Evolutionary conservation across 2,888 invertebrate genomes (phyloP), one percentile per base, ranked within the genome.

Genomic region (Morpho achilles): DNA sequence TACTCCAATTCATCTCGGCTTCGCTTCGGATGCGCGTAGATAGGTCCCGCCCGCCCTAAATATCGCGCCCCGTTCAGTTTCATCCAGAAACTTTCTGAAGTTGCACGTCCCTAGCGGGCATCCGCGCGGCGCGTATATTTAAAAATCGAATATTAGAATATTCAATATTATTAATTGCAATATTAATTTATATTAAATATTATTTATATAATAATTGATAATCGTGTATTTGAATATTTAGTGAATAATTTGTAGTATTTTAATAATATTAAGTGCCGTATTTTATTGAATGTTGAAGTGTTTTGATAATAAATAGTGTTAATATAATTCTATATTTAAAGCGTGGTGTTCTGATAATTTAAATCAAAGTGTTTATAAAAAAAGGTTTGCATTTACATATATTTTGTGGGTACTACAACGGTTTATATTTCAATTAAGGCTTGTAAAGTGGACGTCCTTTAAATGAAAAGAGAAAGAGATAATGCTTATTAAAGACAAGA

Each of bases 1-100:
- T 60, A 58, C 45, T 56, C 51, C 60, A 60, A 56, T 60, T 56
- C 58, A 58, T 51, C 53, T 53, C 9, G 43, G 51, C 40, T 50
- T 47, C 53, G 51, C 40, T 50, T 47, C 53, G 59, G 60, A 60
- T 60, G 64, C 59, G 59, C 59, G 59, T 58, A 51, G 41, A 45
- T 40, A 51, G 59, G 55, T 59, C 64, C 66, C 66, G 60, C 64
- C 61, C 63, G 59, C 58, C 65, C 57, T 57, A 59, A 47, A 16
- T 45, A 39, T 10, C 58, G 42, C 45, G 41, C 43, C 45, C 52
- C 53, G 60, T 46, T 63, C 64, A 66, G 66, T 66, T 62, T 56
- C 56, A 62, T 39, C 42, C 53, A 40, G 39, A 66, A 60, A 50
- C 60, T 54, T 50, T 45, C 58, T 23, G 50, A 56, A 42, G 52